These are phyloP conservation scores for Chironomus tentans DNA, from an alignment of 2,888 invertebrate species.

Conservation along the genomic window DNA sequence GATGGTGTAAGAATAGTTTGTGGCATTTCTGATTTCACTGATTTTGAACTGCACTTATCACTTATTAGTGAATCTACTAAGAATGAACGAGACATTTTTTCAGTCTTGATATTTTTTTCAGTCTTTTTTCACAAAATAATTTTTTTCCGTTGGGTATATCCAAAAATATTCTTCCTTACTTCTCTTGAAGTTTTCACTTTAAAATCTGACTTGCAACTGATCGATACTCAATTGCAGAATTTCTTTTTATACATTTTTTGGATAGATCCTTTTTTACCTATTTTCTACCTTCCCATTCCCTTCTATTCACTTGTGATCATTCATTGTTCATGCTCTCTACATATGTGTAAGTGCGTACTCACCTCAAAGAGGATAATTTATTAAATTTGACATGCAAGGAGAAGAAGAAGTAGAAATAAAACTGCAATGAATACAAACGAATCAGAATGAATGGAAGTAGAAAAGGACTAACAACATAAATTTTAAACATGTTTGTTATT, in stretches of 20 bases:
- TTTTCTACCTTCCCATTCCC: neutral
- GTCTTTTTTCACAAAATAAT: too few species aligned
- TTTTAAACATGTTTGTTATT: conserved; percentile 16
- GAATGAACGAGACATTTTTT: conserved; percentile 72
- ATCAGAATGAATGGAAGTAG: neutral
- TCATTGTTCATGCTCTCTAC: neutral
- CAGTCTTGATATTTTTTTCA: neutral
- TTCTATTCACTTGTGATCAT: conserved; percentile 20
- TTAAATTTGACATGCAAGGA: neutral
- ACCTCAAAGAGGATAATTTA: conserved; percentile 23
- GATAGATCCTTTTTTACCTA: conserved; percentile 1
- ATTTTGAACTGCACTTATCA: conserved; percentile 46
- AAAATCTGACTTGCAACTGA: conserved; percentile 12
- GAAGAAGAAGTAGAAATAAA: neutral
- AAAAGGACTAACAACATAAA: neutral
- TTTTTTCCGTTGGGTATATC: neutral
- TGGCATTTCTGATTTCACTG: conserved; percentile 32
- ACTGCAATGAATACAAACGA: conserved; percentile 13
- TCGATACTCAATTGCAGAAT: conserved; percentile 7
- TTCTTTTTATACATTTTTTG: neutral
- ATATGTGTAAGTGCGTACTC: neutral
- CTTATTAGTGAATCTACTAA: conserved; percentile 70
- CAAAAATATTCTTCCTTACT: neutral
- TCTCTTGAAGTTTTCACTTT: conserved; percentile 2
- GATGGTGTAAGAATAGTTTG: conserved; percentile 33